These are phyloP conservation scores for Ctenochaetus hawaiiensis DNA, from an alignment of 2,797 vertebrate species.

Conservation along the genomic window DNA sequence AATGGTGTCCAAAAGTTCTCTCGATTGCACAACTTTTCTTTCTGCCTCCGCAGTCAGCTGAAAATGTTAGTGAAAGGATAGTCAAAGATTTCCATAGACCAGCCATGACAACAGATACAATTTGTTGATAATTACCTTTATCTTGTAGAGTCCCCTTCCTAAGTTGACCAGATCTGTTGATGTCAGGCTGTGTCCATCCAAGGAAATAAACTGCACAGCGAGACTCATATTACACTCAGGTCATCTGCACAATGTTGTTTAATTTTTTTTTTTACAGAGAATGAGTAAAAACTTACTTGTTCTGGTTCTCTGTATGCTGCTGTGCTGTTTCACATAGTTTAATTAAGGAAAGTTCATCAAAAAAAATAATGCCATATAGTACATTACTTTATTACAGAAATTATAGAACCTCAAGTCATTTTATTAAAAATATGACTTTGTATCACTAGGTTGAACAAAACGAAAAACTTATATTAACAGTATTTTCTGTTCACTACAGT, in stretches of 20 bases:
- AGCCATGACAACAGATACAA: slow-evolving; percentile 5
- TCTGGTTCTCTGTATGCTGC: slow-evolving; percentile 92
- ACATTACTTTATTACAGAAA: slow-evolving; percentile 4
- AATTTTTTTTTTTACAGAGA: neutral
- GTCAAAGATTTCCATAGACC: slow-evolving; percentile 53
- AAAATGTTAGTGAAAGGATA: slow-evolving; percentile 40
- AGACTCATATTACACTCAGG: slow-evolving; percentile 34
- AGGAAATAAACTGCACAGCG: slow-evolving; percentile 86
- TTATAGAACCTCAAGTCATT: neutral
- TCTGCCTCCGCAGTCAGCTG: slow-evolving; percentile 91
- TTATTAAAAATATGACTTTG: neutral
- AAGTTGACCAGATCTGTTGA: slow-evolving; percentile 92
- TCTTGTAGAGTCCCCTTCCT: slow-evolving; percentile 93
- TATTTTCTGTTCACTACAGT: neutral
- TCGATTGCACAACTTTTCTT: slow-evolving; percentile 88
- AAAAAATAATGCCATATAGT: neutral
- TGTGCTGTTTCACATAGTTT: slow-evolving; percentile 84
- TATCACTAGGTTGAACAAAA: neutral
- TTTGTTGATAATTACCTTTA: slow-evolving; percentile 89
- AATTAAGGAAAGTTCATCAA: slow-evolving; percentile 64
- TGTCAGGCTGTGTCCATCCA: slow-evolving; percentile 94
- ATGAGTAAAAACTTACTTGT: slow-evolving; percentile 81
- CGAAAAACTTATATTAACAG: neutral
- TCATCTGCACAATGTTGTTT: neutral
- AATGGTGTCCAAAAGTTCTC: slow-evolving; percentile 95